phyloP scores from a whole-genome alignment of 1,140 invertebrate genomes.

The Akabosia matsudoensis region DNA sequence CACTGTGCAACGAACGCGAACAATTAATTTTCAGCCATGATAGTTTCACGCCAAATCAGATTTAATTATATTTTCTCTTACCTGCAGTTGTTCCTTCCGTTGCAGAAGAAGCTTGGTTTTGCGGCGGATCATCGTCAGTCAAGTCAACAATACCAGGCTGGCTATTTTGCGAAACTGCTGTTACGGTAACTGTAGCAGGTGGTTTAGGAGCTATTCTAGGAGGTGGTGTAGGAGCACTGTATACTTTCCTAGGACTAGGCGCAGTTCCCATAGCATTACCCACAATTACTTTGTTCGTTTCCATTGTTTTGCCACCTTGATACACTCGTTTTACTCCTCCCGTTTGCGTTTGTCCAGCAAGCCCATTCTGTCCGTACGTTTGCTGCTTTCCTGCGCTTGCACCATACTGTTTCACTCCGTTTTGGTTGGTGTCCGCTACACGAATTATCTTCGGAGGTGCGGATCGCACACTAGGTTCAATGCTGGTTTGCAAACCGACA shows the following conservation, averaged over 20 bases:
- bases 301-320: not conserved
- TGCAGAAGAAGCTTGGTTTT: not conserved
- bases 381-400: not conserved
- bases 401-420: conserved; percentile 4
- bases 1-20: no score
- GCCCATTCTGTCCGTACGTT: not conserved
- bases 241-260: not conserved
- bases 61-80: not conserved
- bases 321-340: not conserved
- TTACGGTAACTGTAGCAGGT: not conserved
- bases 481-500: conserved; percentile 37
- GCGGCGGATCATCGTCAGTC: conserved; percentile 27
- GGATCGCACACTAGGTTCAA: conserved; percentile 16
- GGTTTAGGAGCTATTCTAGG: not conserved
- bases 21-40: no score
- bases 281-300: not conserved
- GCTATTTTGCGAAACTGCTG: not conserved
- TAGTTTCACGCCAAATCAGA: no score
- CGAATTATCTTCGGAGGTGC: not conserved
- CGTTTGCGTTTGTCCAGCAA: not conserved
- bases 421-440: not conserved
- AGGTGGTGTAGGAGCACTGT: not conserved
- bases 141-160: conserved; percentile 24
- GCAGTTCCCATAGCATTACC: not conserved
- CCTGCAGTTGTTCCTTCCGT: not conserved